Conservation (phyloP, 92 coral and sea anemone genomes). For the Palythoa grandis region DNA sequence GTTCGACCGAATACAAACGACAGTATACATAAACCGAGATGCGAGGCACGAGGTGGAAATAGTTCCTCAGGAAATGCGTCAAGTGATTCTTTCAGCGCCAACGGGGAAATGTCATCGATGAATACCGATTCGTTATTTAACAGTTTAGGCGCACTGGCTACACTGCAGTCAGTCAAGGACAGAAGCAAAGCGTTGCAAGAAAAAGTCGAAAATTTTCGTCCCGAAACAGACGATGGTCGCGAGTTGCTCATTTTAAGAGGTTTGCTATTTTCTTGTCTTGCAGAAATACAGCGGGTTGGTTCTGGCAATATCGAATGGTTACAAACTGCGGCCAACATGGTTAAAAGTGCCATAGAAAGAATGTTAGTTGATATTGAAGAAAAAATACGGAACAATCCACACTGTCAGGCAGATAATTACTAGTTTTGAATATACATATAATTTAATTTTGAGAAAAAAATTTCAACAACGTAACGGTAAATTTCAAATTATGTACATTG, state of each 20-base stretch:
- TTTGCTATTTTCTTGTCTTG: constrained; percentile 62
- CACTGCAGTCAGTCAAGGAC: constrained; percentile 58
- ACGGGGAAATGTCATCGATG: constrained; percentile 14
- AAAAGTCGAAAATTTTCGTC: constrained; percentile 61
- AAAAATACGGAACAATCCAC: constrained; percentile 52
- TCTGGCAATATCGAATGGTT: constrained; percentile 69
- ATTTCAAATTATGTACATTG: too few relatives aligned
- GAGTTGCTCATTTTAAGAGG: constrained; percentile 68
- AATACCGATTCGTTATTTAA: constrained; percentile 60
- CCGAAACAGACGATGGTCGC: constrained; percentile 52
- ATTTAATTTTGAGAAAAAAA: too few relatives aligned
- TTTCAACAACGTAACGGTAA: too few relatives aligned
- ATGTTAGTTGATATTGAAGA: constrained; percentile 59
- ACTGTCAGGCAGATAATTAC: constrained; percentile 41
- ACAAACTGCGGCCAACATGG: constrained; percentile 71
- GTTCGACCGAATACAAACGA: constrained; percentile 47
- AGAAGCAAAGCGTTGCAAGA: constrained; percentile 72
- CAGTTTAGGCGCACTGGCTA: constrained; percentile 41
- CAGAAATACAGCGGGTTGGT: constrained; percentile 68
- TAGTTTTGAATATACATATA: not conserved
- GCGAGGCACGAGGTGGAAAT: constrained; percentile 35
- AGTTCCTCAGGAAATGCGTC: constrained; percentile 43
- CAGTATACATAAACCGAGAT: constrained; percentile 3
- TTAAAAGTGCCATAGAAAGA: constrained; percentile 64
- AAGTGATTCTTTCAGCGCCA: not conserved